Base-by-base conservation (phyloP, 2,888 invertebrate species). In the Microdon myrmicae region DNA sequence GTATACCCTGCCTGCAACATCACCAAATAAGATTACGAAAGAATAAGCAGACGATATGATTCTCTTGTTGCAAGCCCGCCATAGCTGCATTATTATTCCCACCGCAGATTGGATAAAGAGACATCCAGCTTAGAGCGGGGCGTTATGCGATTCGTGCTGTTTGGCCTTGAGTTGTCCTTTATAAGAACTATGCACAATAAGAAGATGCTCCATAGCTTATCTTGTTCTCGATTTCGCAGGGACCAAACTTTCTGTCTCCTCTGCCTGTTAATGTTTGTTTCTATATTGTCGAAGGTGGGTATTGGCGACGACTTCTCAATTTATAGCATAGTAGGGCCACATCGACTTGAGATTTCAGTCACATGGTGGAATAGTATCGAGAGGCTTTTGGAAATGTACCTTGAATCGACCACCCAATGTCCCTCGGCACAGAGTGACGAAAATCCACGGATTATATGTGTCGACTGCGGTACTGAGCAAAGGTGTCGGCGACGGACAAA, bases 31-130 rank as follows among this genome's bases (percentile, higher is more conserved):
- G 64, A 64, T 64, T 58, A 64, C 37, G 47, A 49, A 64, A 53
- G 64, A 64, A 64, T 64, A 64, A 64, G 64, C 58, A 64, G 56
- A 56, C 56, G 35, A 51, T 51, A 64, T 64, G 41, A 64, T 64
- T 64, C 61, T 58, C 45, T 49, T 16, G 56, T 23, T 45, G 51
- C 39, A 43, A 43, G 47, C 41, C 51, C 41, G 51, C 58, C 37
- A 49, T 51, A n/a, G n/a, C 43, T 43, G 34, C 58, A 64, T 58
- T 64, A 64, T 64, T 58, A 53, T 47, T 41, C 20, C 41, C 32
- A 38, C 64, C 58, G 41, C 64, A 64, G 64, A 64, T 58, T 32
- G 35, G 31, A 39, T 26, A 37, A 51, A 41, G 38, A 35, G 41
- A 47, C 37, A 58, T 64, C 64, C 58, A 58, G 51, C 35, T 45